Base-by-base conservation (phyloP, 2,888 invertebrate species). In the Hedya salicella region DNA sequence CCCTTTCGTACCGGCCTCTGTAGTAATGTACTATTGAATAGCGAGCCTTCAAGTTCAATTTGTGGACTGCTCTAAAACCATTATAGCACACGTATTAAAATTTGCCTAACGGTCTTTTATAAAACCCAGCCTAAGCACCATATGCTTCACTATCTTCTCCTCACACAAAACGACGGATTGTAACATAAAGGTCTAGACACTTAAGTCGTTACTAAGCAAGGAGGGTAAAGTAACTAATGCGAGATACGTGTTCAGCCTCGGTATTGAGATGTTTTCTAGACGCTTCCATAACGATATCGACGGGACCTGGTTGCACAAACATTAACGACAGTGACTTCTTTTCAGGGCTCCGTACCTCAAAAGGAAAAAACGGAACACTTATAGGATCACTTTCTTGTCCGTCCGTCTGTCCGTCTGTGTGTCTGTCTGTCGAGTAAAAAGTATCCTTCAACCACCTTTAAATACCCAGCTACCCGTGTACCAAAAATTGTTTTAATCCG, bases 221-320 rank as follows among this genome's bases (percentile, higher is more conserved):
- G 19, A 19, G 11, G 11, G 14, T 14, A 3, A 21, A 4, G 56
- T 44, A 42, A 56, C 17, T 56, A 56, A 56, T 56, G 56, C 17
- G 13, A 1, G 3, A 16, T 30, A 56, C 44, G 56, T 30, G 56
- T 3, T 3, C 6, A 14, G 56, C 42, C 16, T 54, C 16, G 13
- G 44, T 56, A 56, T 56, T 44, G 56, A 56, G 42, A 44, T 44
- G 44, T 56, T 42, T 9, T 56, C 30, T 44, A 56, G 32, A 52
- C 40, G 21, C 30, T 57, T 57, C 17, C 44, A n/a, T 46, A 57
- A 46, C 16, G 56, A 25, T 42, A 14, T 52, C 39, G 30, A 8
- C 13, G 40, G 9, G 9, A 9, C 36, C 8, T 9, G 9, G 36
- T 36, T 1, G 36, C 36, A 9, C 36, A 5, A 13, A 5, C 13